Evolutionary conservation across 2,888 invertebrate genomes (phyloP).

Genomic region (Cheilosia vernalis): DNA sequence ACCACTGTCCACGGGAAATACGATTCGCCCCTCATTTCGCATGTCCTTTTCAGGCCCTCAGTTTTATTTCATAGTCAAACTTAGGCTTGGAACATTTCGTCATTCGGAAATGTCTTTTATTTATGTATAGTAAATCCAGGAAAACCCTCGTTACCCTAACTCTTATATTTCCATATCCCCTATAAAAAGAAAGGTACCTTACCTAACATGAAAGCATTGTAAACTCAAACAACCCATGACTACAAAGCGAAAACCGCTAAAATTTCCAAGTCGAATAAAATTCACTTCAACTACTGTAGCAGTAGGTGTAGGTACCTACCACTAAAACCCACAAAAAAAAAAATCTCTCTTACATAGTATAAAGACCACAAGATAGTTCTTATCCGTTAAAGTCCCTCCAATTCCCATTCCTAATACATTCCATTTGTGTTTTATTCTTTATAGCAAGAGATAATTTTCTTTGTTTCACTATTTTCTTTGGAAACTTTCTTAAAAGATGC

Average conservation of each 20-base stretch:
- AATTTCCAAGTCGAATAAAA: slow-evolving; percentile 42
- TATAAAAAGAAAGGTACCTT: no score
- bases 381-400: slow-evolving; percentile 36
- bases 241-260: background rate
- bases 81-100: no score
- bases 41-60: no score
- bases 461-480: slow-evolving; percentile 28
- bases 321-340: slow-evolving; percentile 6
- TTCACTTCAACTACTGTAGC: background rate
- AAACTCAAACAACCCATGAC: background rate
- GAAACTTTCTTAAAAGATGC: slow-evolving; percentile 38
- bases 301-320: background rate
- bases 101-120: no score
- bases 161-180: no score
- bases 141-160: no score
- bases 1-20: no score
- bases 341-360: background rate
- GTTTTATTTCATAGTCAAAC: no score
- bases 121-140: no score
- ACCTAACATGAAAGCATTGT: background rate
- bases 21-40: no score
- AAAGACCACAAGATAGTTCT: slow-evolving; percentile 14
- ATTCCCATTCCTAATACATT: slow-evolving; percentile 22
- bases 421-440: background rate
- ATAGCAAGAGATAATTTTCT: slow-evolving; percentile 42